These are phyloP conservation scores for Agrilus mali DNA, from an alignment of 2,888 invertebrate species.

Conservation along the genomic window DNA sequence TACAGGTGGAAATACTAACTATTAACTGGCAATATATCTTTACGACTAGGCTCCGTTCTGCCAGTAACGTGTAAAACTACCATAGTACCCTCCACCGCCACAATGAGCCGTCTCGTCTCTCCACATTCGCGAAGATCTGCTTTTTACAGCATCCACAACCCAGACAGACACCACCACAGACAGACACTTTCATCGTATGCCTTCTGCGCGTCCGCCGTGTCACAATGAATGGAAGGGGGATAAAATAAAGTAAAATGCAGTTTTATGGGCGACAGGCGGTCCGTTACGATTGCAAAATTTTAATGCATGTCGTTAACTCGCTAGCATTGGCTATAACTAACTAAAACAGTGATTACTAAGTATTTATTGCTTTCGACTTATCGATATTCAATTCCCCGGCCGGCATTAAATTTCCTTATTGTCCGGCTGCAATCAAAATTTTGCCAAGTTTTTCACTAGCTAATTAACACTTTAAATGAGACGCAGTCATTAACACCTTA, in stretches of 20 bases:
- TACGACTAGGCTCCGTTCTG: constrained; percentile 20
- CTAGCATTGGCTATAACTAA: constrained; percentile 20
- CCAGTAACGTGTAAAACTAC: too few relatives aligned
- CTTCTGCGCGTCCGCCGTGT: constrained; percentile 2
- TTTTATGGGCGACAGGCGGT: constrained; percentile 21
- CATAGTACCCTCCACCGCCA: constrained; percentile 10
- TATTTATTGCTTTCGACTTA: constrained; percentile 18
- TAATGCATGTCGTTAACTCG: constrained; percentile 27
- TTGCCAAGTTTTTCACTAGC: too few relatives aligned
- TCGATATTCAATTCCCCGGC: too few relatives aligned
- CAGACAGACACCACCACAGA: too few relatives aligned
- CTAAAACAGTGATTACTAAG: constrained; percentile 28
- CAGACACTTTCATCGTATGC: background rate
- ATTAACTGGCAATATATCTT: constrained; percentile 28
- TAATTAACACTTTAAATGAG: too few relatives aligned
- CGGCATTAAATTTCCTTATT: too few relatives aligned
- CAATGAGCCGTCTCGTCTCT: constrained; percentile 14
- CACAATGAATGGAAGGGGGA: constrained; percentile 15
- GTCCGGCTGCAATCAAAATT: too few relatives aligned
- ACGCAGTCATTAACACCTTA: too few relatives aligned
- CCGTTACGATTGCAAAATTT: constrained; percentile 28
- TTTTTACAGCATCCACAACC: too few relatives aligned
- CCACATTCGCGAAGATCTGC: constrained; percentile 5
- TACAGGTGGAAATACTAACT: constrained; percentile 28
- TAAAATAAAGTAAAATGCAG: constrained; percentile 21